A percentile compares a stretch with the other conserved stretches of the same genome.
Evolutionary conservation across 1,140 invertebrate genomes (phyloP).

Genomic region (Trypoxylus dichotomus): DNA sequence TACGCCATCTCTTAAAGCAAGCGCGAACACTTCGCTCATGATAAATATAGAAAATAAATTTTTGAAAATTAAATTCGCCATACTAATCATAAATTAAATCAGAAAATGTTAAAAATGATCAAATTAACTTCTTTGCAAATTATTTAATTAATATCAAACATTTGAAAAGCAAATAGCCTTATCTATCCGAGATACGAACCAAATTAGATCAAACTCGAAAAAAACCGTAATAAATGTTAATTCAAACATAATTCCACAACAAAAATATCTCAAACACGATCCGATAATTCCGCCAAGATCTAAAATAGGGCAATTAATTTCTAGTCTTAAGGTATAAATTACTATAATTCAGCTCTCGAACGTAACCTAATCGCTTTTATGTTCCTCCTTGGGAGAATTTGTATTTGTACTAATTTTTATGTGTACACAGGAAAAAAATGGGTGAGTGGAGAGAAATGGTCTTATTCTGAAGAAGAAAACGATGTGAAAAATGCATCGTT

Average conservation of each 20-base stretch:
- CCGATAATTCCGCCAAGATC: not conserved
- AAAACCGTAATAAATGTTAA: not conserved
- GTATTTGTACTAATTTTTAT: not conserved
- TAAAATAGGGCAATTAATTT: not conserved
- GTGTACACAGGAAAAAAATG: not conserved
- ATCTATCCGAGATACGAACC: not conserved
- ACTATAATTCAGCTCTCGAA: not conserved
- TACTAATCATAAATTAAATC: no score
- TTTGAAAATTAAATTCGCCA: no score
- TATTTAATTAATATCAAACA: no score
- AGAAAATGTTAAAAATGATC: no score
- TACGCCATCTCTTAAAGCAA: no score
- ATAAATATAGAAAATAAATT: no score
- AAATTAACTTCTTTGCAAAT: no score
- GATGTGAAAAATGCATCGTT: not conserved
- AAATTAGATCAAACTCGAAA: not conserved
- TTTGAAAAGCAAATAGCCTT: not conserved
- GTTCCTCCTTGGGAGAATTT: no score
- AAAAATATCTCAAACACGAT: not conserved
- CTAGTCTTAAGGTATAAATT: no score
- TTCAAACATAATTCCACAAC: not conserved
- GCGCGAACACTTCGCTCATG: no score
- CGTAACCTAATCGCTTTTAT: not conserved
- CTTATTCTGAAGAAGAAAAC: not conserved
- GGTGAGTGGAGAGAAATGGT: not conserved